Conservation (phyloP, 2,888 invertebrate genomes). For the Petrophora chlorosata region DNA sequence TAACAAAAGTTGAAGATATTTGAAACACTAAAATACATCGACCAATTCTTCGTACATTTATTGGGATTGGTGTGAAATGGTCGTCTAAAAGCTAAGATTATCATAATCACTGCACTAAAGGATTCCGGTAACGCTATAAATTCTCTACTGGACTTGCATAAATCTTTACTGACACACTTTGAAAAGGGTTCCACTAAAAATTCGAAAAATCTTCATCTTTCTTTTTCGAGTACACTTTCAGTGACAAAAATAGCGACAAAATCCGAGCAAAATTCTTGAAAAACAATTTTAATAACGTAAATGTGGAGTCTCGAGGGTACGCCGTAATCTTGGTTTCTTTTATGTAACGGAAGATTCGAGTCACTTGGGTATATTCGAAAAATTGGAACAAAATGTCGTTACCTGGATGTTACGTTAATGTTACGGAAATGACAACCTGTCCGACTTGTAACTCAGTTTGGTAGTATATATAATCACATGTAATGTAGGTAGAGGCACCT, state of each 20-base stretch:
- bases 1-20: too few species aligned
- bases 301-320: constrained; percentile 8
- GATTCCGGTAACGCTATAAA: constrained; percentile 2
- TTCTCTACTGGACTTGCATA: constrained; percentile 3
- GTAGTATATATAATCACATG: too few species aligned
- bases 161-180: constrained; percentile 11
- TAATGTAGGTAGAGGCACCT: too few species aligned
- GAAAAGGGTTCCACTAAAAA: constrained; percentile 15
- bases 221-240: background rate
- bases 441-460: too few species aligned
- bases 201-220: background rate
- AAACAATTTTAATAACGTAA: constrained; percentile 24
- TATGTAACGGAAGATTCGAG: constrained; percentile 6
- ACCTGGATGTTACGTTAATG: background rate
- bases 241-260: constrained; percentile 2
- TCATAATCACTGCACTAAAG: background rate
- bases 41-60: too few species aligned
- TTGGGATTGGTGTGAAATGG: too few species aligned
- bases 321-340: constrained; percentile 15
- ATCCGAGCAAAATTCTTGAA: background rate
- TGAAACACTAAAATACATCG: too few species aligned
- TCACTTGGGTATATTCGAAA: constrained; percentile 5
- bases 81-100: too few species aligned
- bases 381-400: constrained; percentile 6
- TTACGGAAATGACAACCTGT: too few species aligned